Conservation (phyloP, 2,113 vertebrate species). For the Centropus bengalensis region DNA sequence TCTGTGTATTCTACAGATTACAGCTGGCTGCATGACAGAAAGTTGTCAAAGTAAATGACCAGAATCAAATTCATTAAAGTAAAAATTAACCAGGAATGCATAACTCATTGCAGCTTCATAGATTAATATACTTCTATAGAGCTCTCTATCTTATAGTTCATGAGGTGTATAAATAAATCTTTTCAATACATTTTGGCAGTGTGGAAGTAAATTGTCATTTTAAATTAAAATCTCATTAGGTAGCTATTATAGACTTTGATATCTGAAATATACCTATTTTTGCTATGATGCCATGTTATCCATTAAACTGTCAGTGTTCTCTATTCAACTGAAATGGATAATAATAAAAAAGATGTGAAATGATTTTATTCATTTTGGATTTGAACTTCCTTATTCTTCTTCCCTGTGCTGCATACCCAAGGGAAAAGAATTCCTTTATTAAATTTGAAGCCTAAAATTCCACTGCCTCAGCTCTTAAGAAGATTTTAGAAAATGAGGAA, state of each 20-base stretch:
- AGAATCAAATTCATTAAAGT: constrained; percentile 3
- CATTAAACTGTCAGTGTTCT: constrained; percentile 2
- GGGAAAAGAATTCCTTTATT: constrained; percentile 46
- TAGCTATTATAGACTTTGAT: neutral
- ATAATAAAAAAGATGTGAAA: neutral
- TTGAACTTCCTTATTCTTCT: constrained; percentile 52
- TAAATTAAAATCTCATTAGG: constrained; percentile 45
- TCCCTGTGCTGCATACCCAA: constrained; percentile 25
- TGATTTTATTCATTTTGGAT: neutral
- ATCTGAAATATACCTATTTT: neutral
- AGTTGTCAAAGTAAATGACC: neutral
- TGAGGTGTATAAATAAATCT: constrained; percentile 44
- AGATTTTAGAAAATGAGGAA: constrained; percentile 57
- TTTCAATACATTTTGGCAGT: constrained; percentile 10
- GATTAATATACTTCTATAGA: neutral
- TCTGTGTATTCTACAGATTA: neutral
- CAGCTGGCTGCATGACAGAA: constrained; percentile 20
- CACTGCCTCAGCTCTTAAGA: constrained; percentile 65
- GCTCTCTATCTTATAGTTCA: neutral
- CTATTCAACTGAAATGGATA: neutral
- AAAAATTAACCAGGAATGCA: neutral
- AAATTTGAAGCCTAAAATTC: constrained; percentile 59
- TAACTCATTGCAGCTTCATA: neutral
- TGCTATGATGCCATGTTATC: neutral
- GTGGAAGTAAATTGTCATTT: constrained; percentile 46